Conservation (phyloP, 2,888 invertebrate species). For the Pimpla rufipes region DNA sequence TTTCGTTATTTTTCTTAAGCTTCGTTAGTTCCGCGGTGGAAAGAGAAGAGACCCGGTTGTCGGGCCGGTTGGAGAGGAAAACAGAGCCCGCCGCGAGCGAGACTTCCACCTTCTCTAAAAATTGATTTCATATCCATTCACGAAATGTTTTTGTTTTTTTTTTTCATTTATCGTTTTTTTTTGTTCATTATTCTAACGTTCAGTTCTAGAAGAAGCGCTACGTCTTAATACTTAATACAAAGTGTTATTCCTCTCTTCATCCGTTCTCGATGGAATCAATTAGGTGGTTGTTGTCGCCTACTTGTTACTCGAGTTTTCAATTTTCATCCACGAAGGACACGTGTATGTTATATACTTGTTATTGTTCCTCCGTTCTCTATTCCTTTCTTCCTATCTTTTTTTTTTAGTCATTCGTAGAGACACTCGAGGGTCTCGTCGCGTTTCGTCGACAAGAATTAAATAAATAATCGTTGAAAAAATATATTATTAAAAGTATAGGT, state of each 20-base stretch:
- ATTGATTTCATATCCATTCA: constrained; percentile 70
- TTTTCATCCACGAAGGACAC: constrained; percentile 16
- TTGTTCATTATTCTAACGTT: constrained; percentile 74
- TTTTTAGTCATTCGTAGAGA: constrained; percentile 46
- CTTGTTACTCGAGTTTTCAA: constrained; percentile 24
- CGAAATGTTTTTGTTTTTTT: constrained; percentile 62
- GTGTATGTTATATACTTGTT: constrained; percentile 24
- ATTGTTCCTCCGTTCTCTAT: constrained; percentile 9
- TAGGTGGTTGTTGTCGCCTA: constrained; percentile 30
- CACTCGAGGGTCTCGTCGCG: constrained; percentile 64
- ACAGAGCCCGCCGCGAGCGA: constrained; percentile 61
- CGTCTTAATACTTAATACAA: constrained; percentile 75
- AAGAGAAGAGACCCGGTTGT: constrained; percentile 3
- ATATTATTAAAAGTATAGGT: constrained; percentile 77
- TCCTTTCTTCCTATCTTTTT: constrained; percentile 24
- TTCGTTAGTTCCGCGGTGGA: constrained; percentile 34
- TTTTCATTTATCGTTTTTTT: constrained; percentile 57
- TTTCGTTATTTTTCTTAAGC: constrained; percentile 16
- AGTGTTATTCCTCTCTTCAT: constrained; percentile 69
- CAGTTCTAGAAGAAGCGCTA: constrained; percentile 78
- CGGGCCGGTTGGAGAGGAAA: constrained; percentile 19
- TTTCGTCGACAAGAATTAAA: constrained; percentile 71
- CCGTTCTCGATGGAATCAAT: constrained; percentile 62
- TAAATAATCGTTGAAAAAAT: constrained; percentile 80
- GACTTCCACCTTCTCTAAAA: constrained; percentile 69